These are phyloP conservation scores for Leptopilina boulardi DNA, from an alignment of 1,140 invertebrate species.

Conservation along the genomic window DNA sequence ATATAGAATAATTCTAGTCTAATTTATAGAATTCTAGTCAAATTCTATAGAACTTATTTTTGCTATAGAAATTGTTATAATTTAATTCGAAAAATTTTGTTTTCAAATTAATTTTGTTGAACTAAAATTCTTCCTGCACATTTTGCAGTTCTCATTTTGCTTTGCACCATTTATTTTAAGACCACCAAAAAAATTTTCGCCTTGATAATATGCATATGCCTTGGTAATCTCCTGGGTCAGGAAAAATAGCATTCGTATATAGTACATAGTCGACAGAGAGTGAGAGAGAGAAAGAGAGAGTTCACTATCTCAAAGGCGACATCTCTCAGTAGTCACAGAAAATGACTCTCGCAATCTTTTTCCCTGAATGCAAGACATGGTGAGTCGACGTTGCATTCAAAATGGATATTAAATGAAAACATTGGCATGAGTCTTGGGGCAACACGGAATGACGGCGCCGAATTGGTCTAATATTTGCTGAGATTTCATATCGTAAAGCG, in stretches of 20 bases:
- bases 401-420: conserved; percentile 74
- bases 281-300: conserved; percentile 23
- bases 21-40: too few species aligned
- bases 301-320: conserved; percentile 71
- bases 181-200: conserved; percentile 11
- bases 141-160: conserved; percentile 23
- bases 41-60: too few species aligned
- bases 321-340: conserved; percentile 72
- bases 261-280: too few species aligned
- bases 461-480: conserved; percentile 70
- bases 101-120: not conserved
- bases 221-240: conserved; percentile 31
- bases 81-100: too few species aligned
- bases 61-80: too few species aligned
- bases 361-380: conserved; percentile 68
- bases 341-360: conserved; percentile 74
- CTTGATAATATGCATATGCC: conserved; percentile 14
- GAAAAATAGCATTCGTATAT: conserved; percentile 15
- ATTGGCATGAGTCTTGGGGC: conserved; percentile 58
- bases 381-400: conserved; percentile 62
- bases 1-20: too few species aligned
- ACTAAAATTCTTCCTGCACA: not conserved
- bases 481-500: conserved; percentile 71
- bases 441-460: conserved; percentile 45
- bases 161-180: not conserved